Evolutionary conservation across 2,113 vertebrate species (phyloP).

Genomic region (Procavia capensis): DNA sequence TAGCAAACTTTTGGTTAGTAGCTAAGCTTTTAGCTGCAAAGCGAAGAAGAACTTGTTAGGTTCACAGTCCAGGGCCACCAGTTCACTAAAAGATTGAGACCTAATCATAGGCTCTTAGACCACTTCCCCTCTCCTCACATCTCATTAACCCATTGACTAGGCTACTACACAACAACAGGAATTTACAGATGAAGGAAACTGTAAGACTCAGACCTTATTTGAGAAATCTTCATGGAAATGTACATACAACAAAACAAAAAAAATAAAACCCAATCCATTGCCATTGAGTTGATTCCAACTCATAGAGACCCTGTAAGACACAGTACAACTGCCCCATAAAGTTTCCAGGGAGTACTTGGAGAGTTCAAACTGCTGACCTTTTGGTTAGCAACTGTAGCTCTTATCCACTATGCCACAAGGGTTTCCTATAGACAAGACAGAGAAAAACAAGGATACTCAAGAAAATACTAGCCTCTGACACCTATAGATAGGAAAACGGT

Average conservation of each 20-base stretch:
- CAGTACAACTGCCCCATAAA: too few relatives aligned
- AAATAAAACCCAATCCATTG: too few relatives aligned
- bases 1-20: too few relatives aligned
- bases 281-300: too few relatives aligned
- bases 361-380: too few relatives aligned
- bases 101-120: not conserved
- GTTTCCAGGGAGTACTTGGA: too few relatives aligned
- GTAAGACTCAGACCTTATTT: too few relatives aligned
- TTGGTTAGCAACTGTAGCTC: too few relatives aligned
- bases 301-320: too few relatives aligned
- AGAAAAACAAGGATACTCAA: not conserved
- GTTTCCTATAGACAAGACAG: too few relatives aligned
- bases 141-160: not conserved
- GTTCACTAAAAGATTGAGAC: not conserved
- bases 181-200: not conserved
- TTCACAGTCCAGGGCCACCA: not conserved
- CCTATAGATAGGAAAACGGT: not conserved
- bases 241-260: not conserved
- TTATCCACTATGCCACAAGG: too few relatives aligned
- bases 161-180: not conserved
- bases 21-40: too few relatives aligned
- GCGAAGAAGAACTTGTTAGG: not conserved
- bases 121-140: not conserved
- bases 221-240: not conserved
- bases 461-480: not conserved